Evolutionary conservation across 2,888 invertebrate genomes (phyloP).

Genomic region (Polyommatus icarus): DNA sequence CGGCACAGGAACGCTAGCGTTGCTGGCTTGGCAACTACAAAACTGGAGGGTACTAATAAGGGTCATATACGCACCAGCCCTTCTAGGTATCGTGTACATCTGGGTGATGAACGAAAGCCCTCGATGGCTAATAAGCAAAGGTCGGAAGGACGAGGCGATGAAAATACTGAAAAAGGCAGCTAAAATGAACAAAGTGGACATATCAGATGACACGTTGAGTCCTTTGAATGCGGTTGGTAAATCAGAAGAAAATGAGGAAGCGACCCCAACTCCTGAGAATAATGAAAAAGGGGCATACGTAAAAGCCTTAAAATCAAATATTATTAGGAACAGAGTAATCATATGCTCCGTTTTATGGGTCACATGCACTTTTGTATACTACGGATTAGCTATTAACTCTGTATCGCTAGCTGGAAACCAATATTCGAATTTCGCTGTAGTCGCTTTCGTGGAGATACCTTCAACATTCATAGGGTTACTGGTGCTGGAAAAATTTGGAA

Average conservation of each 20-base stretch:
- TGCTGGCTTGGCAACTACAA: slow-evolving; percentile 84
- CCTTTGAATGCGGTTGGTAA: slow-evolving; percentile 59
- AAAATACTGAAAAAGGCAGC: slow-evolving; percentile 83
- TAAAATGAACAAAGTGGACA: slow-evolving; percentile 79
- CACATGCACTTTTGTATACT: slow-evolving; percentile 89
- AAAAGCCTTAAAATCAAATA: slow-evolving; percentile 77
- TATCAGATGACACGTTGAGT: slow-evolving; percentile 65
- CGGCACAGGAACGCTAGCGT: slow-evolving; percentile 85
- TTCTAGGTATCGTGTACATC: slow-evolving; percentile 83
- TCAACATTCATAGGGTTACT: slow-evolving; percentile 83
- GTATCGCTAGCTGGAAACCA: slow-evolving; percentile 87
- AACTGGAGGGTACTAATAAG: slow-evolving; percentile 86
- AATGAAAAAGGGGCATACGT: slow-evolving; percentile 45
- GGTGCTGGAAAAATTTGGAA: slow-evolving; percentile 82
- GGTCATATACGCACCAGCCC: slow-evolving; percentile 85
- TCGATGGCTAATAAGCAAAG: slow-evolving; percentile 88
- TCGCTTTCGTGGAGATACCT: slow-evolving; percentile 85
- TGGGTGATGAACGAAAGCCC: slow-evolving; percentile 87
- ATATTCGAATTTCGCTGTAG: slow-evolving; percentile 87
- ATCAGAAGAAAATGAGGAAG: slow-evolving; percentile 39
- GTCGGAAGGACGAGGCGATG: slow-evolving; percentile 82
- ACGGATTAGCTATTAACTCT: slow-evolving; percentile 89
- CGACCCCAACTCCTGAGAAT: slow-evolving; percentile 38
- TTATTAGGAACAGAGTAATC: slow-evolving; percentile 78
- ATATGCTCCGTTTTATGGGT: slow-evolving; percentile 89